phyloP scores from a whole-genome alignment of 2,797 vertebrate species.

The Cirrhinus mrigala region DNA sequence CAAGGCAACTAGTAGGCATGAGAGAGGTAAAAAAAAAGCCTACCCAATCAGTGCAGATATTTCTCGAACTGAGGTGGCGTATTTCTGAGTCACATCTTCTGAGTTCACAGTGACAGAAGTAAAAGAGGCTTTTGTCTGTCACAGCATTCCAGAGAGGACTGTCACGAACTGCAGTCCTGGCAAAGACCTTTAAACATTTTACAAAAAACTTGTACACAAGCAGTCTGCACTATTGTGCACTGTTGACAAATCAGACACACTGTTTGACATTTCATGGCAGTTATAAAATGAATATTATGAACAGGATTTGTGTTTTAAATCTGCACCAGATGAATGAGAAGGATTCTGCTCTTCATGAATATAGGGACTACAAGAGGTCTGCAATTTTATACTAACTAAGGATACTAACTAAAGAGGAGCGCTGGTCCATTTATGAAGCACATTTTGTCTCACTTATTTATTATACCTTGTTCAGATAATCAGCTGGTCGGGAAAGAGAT shows the following conservation, averaged over 20 bases:
- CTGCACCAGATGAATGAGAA: neutral
- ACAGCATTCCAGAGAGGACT: slow-evolving; percentile 17
- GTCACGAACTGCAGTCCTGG: neutral
- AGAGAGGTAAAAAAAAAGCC: slow-evolving; percentile 15
- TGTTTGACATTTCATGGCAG: neutral
- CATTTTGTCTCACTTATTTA: too few relatives aligned
- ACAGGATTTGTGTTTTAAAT: neutral
- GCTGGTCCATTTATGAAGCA: neutral
- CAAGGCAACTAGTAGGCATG: neutral
- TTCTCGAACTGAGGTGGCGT: neutral
- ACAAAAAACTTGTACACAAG: neutral
- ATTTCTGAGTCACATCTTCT: neutral
- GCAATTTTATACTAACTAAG: neutral
- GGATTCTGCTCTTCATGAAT: neutral
- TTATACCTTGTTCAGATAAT: neutral
- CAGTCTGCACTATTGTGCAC: neutral
- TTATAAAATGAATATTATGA: neutral
- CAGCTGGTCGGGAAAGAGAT: neutral
- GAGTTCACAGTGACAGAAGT: neutral
- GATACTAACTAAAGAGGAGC: neutral
- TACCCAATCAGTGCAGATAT: neutral
- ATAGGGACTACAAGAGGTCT: neutral
- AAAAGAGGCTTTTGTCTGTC: slow-evolving; percentile 15
- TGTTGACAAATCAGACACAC: neutral
- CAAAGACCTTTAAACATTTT: slow-evolving; percentile 7